These are phyloP conservation scores for Aromia moschata DNA, from an alignment of 2,888 invertebrate species.

Conservation along the genomic window DNA sequence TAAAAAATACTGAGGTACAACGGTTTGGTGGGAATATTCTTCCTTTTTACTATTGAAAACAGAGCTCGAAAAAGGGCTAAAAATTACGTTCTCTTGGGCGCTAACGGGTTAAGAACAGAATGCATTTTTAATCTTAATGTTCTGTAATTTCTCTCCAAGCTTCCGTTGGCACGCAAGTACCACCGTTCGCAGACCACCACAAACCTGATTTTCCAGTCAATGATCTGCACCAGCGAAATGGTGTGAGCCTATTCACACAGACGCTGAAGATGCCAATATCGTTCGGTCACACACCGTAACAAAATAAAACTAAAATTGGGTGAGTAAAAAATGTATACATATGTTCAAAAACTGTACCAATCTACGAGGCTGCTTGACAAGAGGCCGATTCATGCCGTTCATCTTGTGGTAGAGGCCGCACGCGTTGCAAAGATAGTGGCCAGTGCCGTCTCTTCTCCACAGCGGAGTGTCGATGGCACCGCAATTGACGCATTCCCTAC, in stretches of 20 bases:
- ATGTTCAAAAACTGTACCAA: conserved; percentile 69
- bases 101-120: too few relatives aligned
- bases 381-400: conserved; percentile 93
- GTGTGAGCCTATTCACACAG: not conserved
- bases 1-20: too few relatives aligned
- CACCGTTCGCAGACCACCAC: too few relatives aligned
- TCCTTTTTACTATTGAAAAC: too few relatives aligned
- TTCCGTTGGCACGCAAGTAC: too few relatives aligned
- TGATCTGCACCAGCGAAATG: not conserved
- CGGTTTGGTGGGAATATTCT: too few relatives aligned
- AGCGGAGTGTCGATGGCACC: conserved; percentile 96
- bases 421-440: conserved; percentile 99
- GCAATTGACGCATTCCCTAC: conserved; percentile 97
- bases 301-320: conserved; percentile 7
- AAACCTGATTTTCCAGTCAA: too few relatives aligned
- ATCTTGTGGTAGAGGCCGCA: conserved; percentile 98
- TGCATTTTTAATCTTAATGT: too few relatives aligned
- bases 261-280: conserved; percentile 30
- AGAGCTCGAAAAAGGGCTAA: too few relatives aligned
- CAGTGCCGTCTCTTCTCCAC: conserved; percentile 98
- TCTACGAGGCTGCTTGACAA: conserved; percentile 91
- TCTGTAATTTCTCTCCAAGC: too few relatives aligned
- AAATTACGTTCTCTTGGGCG: too few relatives aligned
- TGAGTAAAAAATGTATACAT: conserved; percentile 35
- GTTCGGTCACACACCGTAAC: conserved; percentile 46